Percentiles rank a stretch among this genome's conserved stretches.
phyloP scores from a whole-genome alignment of 1,140 invertebrate genomes.

The Matsumurasca onukii region DNA sequence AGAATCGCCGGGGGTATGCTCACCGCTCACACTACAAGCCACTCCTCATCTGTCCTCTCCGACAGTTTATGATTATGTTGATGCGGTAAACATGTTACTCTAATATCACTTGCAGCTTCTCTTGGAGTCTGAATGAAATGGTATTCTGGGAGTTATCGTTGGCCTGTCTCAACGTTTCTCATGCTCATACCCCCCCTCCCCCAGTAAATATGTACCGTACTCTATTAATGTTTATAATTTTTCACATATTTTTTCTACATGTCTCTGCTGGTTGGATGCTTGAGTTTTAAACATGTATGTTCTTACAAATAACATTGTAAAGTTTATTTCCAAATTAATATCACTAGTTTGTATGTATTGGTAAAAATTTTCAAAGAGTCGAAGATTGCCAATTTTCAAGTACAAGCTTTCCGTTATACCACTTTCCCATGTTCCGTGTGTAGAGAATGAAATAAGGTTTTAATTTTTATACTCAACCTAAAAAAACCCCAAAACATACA shows the following conservation, averaged over 20 bases:
- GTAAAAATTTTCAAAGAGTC: too few species aligned
- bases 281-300: conserved; percentile 18
- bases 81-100: conserved; percentile 19
- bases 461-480: too few species aligned
- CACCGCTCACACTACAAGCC: neutral
- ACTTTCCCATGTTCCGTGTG: too few species aligned
- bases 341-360: too few species aligned
- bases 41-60: neutral
- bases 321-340: conserved; percentile 9
- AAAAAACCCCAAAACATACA: too few species aligned
- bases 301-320: conserved; percentile 9
- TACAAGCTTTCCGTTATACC: too few species aligned
- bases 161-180: conserved; percentile 21
- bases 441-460: too few species aligned
- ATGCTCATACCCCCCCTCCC: conserved; percentile 16
- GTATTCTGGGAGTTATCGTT: conserved; percentile 22
- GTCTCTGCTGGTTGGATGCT: conserved; percentile 25
- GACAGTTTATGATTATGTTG: conserved; percentile 16
- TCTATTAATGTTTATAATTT: conserved; percentile 6
- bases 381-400: too few species aligned
- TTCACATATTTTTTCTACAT: conserved; percentile 25
- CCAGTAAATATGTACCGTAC: conserved; percentile 9
- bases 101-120: conserved; percentile 25
- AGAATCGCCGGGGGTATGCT: conserved; percentile 4
- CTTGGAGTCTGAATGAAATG: conserved; percentile 19